Conservation (phyloP, 92 coral and sea anemone species). For the Epizoanthus ramosus region DNA sequence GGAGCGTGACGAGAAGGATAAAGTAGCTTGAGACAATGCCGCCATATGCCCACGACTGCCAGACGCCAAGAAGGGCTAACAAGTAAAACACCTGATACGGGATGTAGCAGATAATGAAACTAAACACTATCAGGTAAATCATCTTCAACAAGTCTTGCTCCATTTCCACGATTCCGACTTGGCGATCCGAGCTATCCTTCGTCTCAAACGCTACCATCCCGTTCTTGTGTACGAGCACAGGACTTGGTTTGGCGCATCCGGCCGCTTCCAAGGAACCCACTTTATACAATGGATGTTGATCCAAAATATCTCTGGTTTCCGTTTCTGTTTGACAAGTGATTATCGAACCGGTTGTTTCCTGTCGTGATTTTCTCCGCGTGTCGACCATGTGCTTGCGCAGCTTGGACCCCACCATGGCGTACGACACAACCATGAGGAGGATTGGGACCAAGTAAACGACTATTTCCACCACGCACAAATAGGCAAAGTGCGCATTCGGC, state of each 20-base stretch:
- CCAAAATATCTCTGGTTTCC: conserved; percentile 8
- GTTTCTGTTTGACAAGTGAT: conserved; percentile 27
- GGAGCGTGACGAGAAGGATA: neutral
- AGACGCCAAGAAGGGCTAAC: neutral
- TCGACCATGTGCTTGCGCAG: conserved; percentile 36
- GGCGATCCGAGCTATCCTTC: neutral
- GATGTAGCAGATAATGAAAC: conserved; percentile 29
- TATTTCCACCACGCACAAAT: neutral
- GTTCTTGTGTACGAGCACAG: neutral
- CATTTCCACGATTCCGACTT: conserved; percentile 37
- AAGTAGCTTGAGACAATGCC: neutral
- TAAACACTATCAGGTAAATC: conserved; percentile 41
- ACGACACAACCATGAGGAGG: conserved; percentile 10
- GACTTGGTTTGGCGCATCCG: neutral
- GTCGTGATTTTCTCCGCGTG: conserved; percentile 24
- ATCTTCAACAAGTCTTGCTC: conserved; percentile 39
- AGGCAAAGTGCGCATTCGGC: neutral
- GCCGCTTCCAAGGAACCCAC: neutral
- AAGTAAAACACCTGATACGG: conserved; percentile 20
- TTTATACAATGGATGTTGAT: neutral
- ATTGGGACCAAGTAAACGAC: conserved; percentile 19
- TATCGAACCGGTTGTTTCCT: conserved; percentile 13
- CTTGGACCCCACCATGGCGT: conserved; percentile 27
- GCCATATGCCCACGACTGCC: conserved; percentile 19
- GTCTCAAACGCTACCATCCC: neutral